Percentiles rank a stretch among this genome's conserved stretches.
Conservation (phyloP, 2,888 invertebrate genomes). For the Amblyteles armatorius region DNA sequence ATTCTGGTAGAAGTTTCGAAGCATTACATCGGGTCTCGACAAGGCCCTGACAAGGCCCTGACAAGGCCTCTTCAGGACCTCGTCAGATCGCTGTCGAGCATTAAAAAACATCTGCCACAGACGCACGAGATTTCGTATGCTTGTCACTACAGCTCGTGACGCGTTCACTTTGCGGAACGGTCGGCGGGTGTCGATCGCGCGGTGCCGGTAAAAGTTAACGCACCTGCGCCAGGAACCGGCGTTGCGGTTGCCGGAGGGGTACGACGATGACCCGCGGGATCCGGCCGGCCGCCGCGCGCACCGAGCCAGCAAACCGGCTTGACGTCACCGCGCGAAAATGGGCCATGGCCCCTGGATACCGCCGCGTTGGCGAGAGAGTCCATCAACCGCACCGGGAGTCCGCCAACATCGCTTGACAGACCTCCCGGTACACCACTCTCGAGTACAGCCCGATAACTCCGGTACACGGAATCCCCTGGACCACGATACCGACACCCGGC, state of each 20-base stretch:
- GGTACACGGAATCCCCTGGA: conserved; percentile 44
- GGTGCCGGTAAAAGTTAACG: neutral
- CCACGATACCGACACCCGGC: conserved; percentile 32
- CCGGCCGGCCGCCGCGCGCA: neutral
- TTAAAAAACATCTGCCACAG: too few species aligned
- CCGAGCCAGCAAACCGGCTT: conserved; percentile 46
- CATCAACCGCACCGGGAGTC: conserved; percentile 31
- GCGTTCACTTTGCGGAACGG: neutral
- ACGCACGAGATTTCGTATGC: neutral
- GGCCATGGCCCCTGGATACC: conserved; percentile 66
- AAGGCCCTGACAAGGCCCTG: too few species aligned
- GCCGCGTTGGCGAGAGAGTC: conserved; percentile 28
- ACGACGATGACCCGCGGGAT: conserved; percentile 34
- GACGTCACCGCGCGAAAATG: conserved; percentile 68
- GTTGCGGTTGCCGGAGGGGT: neutral
- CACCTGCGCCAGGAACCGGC: conserved; percentile 1
- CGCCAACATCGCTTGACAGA: conserved; percentile 39
- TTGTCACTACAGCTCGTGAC: neutral
- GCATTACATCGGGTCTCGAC: neutral
- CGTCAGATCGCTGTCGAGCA: too few species aligned
- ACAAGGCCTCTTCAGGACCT: too few species aligned
- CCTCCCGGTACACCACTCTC: conserved; percentile 47
- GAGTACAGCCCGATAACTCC: conserved; percentile 48
- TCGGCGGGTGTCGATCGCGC: neutral
- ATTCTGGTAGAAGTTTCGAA: neutral